Conservation (phyloP, 2,113 vertebrate genomes). For the Pagrus major region DNA sequence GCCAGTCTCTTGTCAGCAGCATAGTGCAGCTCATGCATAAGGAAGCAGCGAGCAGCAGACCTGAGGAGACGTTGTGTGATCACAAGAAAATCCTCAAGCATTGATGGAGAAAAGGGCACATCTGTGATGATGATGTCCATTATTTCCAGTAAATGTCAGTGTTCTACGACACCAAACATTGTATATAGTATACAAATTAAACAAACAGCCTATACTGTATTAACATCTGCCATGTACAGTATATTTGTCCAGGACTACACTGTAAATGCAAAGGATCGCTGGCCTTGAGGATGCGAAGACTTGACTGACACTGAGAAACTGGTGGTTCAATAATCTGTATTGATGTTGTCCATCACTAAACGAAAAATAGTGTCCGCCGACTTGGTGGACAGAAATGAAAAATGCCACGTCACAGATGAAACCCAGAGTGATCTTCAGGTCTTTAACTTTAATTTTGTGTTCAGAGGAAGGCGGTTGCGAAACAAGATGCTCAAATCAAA, state of each 20-base stretch:
- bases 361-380: conserved; percentile 12
- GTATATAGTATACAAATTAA: background rate
- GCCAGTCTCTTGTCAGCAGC: conserved; percentile 40
- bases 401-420: conserved; percentile 26
- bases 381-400: conserved; percentile 22
- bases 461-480: background rate
- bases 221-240: background rate
- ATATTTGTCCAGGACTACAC: background rate
- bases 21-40: conserved; percentile 61
- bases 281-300: conserved; percentile 42
- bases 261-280: background rate
- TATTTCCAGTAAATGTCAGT: conserved; percentile 14
- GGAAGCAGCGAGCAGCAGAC: conserved; percentile 31
- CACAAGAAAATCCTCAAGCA: conserved; percentile 2
- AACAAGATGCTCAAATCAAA: conserved; percentile 41
- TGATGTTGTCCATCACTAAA: conserved; percentile 37
- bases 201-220: background rate
- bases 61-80: conserved; percentile 28
- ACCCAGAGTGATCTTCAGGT: background rate
- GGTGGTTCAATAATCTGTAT: conserved; percentile 35
- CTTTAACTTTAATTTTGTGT: conserved; percentile 7
- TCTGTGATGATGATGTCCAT: background rate
- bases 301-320: conserved; percentile 44
- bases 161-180: background rate
- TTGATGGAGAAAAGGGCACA: background rate